Conservation (phyloP, 30 jellyfish, hydroid and myxozoan species). For the Aurelia sp. region DNA sequence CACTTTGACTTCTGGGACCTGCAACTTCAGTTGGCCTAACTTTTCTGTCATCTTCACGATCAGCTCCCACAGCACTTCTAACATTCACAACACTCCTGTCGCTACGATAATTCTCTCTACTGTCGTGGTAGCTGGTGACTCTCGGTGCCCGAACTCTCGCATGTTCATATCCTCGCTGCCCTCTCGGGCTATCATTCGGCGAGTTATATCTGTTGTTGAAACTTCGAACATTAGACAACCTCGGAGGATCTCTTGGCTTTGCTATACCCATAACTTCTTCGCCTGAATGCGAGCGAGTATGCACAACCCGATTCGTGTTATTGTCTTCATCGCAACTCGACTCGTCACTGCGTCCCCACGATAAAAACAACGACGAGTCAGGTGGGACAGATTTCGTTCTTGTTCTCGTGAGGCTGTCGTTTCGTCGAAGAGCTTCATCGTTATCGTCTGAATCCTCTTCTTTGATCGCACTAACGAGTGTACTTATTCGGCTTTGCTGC, state of each 20-base stretch:
- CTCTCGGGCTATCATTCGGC: constrained; percentile 4
- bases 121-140: neutral
- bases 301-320: constrained; percentile 8
- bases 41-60: neutral
- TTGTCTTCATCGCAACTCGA: constrained; percentile 5
- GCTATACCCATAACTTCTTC: constrained; percentile 55
- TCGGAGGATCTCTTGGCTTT: neutral
- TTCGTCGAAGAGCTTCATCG: neutral
- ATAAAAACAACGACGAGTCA: constrained; percentile 16
- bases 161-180: neutral
- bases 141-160: neutral
- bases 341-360: constrained; percentile 61
- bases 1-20: constrained; percentile 46
- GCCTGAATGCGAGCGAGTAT: constrained; percentile 57
- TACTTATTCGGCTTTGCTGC: constrained; percentile 81
- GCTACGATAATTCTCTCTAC: too few species aligned
- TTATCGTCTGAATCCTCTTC: constrained; percentile 81
- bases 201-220: neutral
- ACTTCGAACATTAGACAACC: neutral
- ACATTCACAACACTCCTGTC: neutral
- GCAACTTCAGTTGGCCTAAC: neutral
- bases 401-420: neutral
- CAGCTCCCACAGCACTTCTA: neutral
- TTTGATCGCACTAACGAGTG: constrained; percentile 80
- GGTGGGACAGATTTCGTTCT: constrained; percentile 50